Base-by-base conservation (phyloP, 2,888 invertebrate genomes). In the Theristus sp. region DNA sequence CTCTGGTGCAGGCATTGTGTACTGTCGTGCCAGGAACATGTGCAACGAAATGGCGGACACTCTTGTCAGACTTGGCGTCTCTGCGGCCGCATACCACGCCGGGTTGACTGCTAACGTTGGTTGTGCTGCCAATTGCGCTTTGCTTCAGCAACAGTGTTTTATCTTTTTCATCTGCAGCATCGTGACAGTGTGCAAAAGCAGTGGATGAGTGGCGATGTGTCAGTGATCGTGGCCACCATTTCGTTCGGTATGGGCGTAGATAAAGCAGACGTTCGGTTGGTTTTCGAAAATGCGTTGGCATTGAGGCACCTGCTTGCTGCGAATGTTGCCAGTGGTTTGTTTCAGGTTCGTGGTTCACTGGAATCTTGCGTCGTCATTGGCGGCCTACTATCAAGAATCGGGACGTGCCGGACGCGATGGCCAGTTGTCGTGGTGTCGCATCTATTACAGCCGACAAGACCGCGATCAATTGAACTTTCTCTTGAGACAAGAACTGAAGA, bases 231-330 rank as follows among this genome's bases (percentile, higher is more conserved):
- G 65, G 96, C 98, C 2, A 98, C 98, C 0, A 85, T 96, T 62
- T 93, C 93, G 70, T 98, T 98, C 78, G 98, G 98, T 49, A 99
- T 98, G 98, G 98, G 98, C 56, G 90, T 98, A 1, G 96, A 98
- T 75, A 98, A 98, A 76, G 83, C 87, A 1, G 83, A 86, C 61
- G 98, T 98, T 22, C 81, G 86, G 84, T 84, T 65, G 60, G 60
- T 24, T 49, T n/a, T n/a, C n/a, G n/a, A n/a, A n/a, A n/a, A n/a
- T n/a, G n/a, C n/a, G n/a, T n/a, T n/a, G n/a, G n/a, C n/a, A n/a
- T n/a, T n/a, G n/a, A n/a, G n/a, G n/a, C n/a, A n/a, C n/a, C n/a
- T n/a, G n/a, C n/a, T n/a, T n/a, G n/a, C n/a, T n/a, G n/a, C n/a
- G n/a, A n/a, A n/a, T n/a, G n/a, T n/a, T n/a, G n/a, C n/a, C n/a